Evolutionary conservation across 1,140 invertebrate species (phyloP), one percentile per base, ranked within the genome.

Genomic region (Drosophila prosaltans): DNA sequence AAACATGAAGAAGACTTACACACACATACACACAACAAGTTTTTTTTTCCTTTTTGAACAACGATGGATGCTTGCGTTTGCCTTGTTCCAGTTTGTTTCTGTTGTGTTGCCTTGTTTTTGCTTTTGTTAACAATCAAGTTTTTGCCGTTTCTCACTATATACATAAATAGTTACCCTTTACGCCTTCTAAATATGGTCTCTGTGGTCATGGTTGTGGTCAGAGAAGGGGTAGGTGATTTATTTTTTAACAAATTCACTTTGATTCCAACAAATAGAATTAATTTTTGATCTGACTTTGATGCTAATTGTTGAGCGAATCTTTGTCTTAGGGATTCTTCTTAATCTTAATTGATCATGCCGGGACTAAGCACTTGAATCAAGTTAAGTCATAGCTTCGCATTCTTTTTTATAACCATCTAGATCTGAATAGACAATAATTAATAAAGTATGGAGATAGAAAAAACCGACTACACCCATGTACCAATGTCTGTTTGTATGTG

Each of bases 91-190:
- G 45, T 39, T 59, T 40, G 16, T 58, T 21, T 26, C 28, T 24
- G 11, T 4, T 58, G 7, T 32, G 57, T 40, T 39, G 36, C 16
- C 57, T 59, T 59, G 57, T 59, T 59, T 24, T 39, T 39, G 45
- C 57, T 59, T 59, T 59, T 59, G 57, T 59, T 59, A 59, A 59
- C 57, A 59, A 59, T 39, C 36, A 59, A 59, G 36, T 51, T 51
- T 51, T 51, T 51, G 45, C 45, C 21, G 57, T 59, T 59, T 59
- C 36, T 59, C 16, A 32, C 32, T 32, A 59, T 10, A 59, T 16
- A 39, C 16, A 36, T 59, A 39, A 59, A 59, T 21, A 32, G 36
- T 40, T 39, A 26, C 59, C 3, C 16, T 24, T 36, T 39, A 51
- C 45, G 45, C 45, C 45, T 51, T 51, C 1, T 2, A 51, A 26